A percentile compares a stretch with the other conserved stretches of the same genome.
phyloP scores from a whole-genome alignment of 2,888 invertebrate species.

The Dryocosmus kuriphilus region DNA sequence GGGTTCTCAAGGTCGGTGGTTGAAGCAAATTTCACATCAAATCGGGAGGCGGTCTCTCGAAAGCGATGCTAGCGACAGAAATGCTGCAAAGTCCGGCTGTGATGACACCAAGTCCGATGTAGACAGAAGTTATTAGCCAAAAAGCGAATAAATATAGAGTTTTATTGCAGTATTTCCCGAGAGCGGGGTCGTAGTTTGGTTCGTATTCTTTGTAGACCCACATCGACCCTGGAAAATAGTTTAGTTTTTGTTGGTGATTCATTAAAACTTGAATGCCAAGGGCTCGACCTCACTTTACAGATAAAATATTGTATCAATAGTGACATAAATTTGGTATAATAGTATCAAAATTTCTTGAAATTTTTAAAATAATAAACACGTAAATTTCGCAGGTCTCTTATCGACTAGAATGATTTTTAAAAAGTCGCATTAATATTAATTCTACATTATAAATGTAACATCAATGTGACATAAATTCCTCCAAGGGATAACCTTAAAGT shows the following conservation, averaged over 20 bases:
- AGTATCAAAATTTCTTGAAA: no score
- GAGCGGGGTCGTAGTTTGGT: conserved; percentile 79
- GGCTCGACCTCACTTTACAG: no score
- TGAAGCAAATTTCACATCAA: conserved; percentile 60
- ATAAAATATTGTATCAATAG: no score
- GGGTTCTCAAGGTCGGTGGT: conserved; percentile 7
- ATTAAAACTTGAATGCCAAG: no score
- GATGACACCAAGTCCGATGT: conserved; percentile 80
- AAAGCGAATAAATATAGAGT: conserved; percentile 85
- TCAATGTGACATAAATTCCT: no score
- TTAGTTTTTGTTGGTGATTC: neutral
- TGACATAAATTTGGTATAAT: no score
- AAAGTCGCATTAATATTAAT: no score
- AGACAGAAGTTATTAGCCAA: conserved; percentile 84
- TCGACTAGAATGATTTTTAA: no score
- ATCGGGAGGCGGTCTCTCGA: conserved; percentile 70
- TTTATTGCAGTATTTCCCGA: conserved; percentile 82
- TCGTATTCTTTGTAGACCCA: conserved; percentile 85
- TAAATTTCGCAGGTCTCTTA: no score
- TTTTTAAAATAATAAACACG: no score
- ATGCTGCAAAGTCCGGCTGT: conserved; percentile 80
- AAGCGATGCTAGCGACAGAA: conserved; percentile 78
- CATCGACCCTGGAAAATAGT: conserved; percentile 80
- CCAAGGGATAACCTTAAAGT: no score
- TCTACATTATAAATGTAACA: no score